A percentile compares a stretch with the other conserved stretches of the same genome.
Evolutionary conservation across 2,888 invertebrate genomes (phyloP).

Genomic region (Chrysolina oricalcia): DNA sequence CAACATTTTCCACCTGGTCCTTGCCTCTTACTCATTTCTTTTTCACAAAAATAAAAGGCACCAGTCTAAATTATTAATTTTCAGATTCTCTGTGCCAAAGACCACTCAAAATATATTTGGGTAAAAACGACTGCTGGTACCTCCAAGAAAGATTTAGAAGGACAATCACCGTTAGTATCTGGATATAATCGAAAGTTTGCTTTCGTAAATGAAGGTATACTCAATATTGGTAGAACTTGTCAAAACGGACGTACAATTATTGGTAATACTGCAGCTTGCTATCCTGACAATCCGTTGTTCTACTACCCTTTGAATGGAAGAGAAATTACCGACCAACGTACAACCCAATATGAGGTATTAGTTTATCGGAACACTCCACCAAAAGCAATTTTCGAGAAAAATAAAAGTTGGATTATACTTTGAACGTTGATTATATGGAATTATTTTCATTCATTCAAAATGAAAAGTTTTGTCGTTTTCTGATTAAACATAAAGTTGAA

Average conservation of each 20-base stretch:
- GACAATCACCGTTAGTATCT: background rate
- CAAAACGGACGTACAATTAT: background rate
- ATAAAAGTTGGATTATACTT: background rate
- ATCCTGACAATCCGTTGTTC: background rate
- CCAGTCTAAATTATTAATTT: background rate
- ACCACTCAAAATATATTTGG: background rate
- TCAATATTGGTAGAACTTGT: slow-evolving; percentile 2
- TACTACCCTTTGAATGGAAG: slow-evolving; percentile 8
- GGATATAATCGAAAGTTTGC: background rate
- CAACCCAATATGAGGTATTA: background rate
- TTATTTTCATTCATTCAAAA: no score
- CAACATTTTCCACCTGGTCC: no score
- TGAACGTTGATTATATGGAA: background rate
- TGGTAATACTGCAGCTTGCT: background rate
- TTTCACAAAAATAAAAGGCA: no score
- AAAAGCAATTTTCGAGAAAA: background rate
- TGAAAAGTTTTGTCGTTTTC: no score
- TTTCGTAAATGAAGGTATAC: background rate
- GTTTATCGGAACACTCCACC: background rate
- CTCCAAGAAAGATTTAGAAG: background rate
- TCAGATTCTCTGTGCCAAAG: background rate
- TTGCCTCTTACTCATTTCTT: no score
- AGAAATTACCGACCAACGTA: background rate
- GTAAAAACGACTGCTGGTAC: background rate
- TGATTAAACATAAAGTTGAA: no score